A percentile compares a stretch with the other conserved stretches of the same genome.
Evolutionary conservation across 1,140 invertebrate genomes (phyloP).

Genomic region (Drosophila lini): DNA sequence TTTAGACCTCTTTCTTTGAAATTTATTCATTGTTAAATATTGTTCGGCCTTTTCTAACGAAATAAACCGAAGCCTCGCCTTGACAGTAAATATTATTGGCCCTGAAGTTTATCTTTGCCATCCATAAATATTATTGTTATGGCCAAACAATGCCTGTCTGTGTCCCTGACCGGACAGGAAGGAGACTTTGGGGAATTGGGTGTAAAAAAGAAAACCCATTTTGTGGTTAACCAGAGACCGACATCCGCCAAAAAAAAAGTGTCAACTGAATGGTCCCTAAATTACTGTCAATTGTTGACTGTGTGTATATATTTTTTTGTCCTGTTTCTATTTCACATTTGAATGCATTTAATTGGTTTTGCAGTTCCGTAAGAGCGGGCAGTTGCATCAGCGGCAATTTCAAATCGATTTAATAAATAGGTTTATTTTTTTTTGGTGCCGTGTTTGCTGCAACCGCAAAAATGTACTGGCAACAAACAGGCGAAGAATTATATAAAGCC

Average conservation of each 20-base stretch:
- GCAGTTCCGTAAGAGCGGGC: constrained; percentile 4
- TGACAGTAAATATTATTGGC: constrained; percentile 19
- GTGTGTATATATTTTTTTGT: neutral
- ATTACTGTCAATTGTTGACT: constrained; percentile 55
- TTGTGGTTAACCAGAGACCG: constrained; percentile 47
- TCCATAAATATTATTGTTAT: constrained; percentile 39
- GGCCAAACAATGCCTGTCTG: constrained; percentile 21
- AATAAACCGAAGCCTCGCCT: neutral
- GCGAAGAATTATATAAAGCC: constrained; percentile 61
- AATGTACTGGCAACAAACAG: constrained; percentile 40
- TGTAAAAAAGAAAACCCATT: constrained; percentile 14
- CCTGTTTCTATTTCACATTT: constrained; percentile 52
- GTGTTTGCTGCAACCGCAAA: constrained; percentile 60
- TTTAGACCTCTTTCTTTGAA: neutral
- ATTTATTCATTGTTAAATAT: neutral
- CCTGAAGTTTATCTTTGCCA: constrained; percentile 30
- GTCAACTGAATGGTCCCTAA: constrained; percentile 49
- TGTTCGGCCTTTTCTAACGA: constrained; percentile 2
- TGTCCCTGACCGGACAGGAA: constrained; percentile 23
- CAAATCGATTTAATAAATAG: constrained; percentile 58
- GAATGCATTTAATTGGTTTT: constrained; percentile 73
- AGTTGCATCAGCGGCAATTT: constrained; percentile 37
- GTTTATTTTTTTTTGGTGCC: neutral
- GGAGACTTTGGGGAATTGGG: constrained; percentile 3
- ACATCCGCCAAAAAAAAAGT: constrained; percentile 31